phyloP scores from a whole-genome alignment of 2,888 invertebrate genomes.

The Petrolisthes manimaculis region DNA sequence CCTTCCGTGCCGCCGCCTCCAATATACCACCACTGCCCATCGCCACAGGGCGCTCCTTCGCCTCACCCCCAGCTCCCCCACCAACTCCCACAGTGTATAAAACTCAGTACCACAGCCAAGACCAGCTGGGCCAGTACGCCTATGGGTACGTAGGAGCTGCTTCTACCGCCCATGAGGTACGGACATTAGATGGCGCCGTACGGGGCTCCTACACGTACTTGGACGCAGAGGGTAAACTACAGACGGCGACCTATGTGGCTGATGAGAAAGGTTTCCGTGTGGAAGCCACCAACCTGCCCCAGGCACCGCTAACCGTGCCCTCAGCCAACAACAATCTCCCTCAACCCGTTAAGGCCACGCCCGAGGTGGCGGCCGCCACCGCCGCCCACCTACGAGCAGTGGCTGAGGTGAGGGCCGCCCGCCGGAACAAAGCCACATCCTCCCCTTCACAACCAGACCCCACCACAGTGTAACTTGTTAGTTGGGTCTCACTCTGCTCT shows the following conservation, averaged over 20 bases:
- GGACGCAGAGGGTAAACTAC: constrained; percentile 52
- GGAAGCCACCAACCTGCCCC: constrained; percentile 54
- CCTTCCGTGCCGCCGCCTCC: constrained; percentile 59
- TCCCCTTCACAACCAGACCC: not conserved
- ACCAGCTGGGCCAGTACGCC: constrained; percentile 66
- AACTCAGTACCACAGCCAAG: constrained; percentile 66
- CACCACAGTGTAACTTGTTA: not conserved
- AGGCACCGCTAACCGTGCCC: constrained; percentile 40
- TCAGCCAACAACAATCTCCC: constrained; percentile 39
- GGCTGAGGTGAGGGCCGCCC: constrained; percentile 51
- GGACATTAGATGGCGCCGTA: constrained; percentile 57
- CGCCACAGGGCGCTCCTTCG: constrained; percentile 28
- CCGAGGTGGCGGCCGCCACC: constrained; percentile 66
- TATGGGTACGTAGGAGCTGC: constrained; percentile 65
- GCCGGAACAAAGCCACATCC: constrained; percentile 19
- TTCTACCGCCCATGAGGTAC: constrained; percentile 61
- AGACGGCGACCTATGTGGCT: constrained; percentile 58
- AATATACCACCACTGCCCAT: constrained; percentile 3
- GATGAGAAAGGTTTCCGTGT: constrained; percentile 59
- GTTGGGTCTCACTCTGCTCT: not conserved
- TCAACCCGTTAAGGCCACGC: constrained; percentile 62
- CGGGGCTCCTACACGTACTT: constrained; percentile 58
- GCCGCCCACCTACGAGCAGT: constrained; percentile 63
- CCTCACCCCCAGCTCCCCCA: not conserved
- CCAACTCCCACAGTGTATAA: constrained; percentile 39